These are phyloP conservation scores for Tragelaphus oryx DNA, from an alignment of 2,797 vertebrate genomes.

Conservation along the genomic window DNA sequence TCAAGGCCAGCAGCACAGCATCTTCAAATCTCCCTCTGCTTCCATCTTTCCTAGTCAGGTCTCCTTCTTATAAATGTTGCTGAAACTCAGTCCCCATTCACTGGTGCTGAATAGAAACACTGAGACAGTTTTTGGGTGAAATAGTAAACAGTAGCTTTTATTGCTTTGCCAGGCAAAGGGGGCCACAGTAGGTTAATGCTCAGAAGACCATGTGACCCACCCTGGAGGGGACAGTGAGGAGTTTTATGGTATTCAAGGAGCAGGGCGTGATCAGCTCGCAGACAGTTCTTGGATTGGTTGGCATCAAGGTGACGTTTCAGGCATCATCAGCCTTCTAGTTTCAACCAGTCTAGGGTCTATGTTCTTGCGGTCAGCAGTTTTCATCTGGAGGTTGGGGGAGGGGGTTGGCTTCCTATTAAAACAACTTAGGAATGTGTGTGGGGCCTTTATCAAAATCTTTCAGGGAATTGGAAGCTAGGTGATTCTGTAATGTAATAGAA, in stretches of 20 bases:
- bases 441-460: not conserved
- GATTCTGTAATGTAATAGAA: not conserved
- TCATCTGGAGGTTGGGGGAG: not conserved
- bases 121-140: not conserved
- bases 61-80: not conserved
- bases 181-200: not conserved
- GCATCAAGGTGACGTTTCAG: not conserved
- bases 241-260: not conserved
- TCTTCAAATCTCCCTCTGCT: not conserved
- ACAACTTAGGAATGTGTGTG: not conserved
- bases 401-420: not conserved
- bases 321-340: not conserved
- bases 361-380: not conserved
- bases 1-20: rapidly evolving
- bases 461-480: not conserved
- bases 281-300: not conserved
- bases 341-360: not conserved
- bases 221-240: not conserved
- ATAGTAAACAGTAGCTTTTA: not conserved
- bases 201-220: not conserved
- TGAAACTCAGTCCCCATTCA: not conserved
- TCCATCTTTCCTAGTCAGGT: not conserved
- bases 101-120: not conserved
- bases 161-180: not conserved
- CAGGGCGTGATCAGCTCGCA: not conserved